Percentiles rank a stretch among this genome's conserved stretches.
Conservation (phyloP, 2,797 vertebrate species). For the Pachyuromys duprasi region DNA sequence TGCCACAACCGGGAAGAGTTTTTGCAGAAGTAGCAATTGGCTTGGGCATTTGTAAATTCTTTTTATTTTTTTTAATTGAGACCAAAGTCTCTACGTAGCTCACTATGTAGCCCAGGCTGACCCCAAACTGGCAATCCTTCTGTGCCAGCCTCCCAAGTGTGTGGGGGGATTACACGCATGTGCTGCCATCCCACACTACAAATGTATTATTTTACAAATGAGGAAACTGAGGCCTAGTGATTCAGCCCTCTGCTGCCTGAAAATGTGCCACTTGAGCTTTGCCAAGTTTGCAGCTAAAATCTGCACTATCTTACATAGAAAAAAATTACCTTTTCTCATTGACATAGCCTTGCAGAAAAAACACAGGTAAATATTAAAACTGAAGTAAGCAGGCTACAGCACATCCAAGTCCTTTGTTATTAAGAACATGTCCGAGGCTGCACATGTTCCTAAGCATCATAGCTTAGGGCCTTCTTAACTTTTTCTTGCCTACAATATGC, state of each 20-base stretch:
- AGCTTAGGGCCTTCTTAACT: not conserved
- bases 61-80: not conserved
- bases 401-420: constrained; percentile 1
- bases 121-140: not conserved
- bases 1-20: not conserved
- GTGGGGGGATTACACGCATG: not conserved
- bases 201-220: constrained; percentile 43
- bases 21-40: not conserved
- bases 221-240: not conserved
- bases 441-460: not conserved
- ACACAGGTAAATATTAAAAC: not conserved
- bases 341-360: not conserved
- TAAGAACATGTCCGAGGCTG: not conserved
- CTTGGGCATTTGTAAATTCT: not conserved
- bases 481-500: constrained; percentile 18
- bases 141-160: not conserved
- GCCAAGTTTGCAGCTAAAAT: not conserved
- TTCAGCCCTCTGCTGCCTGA: not conserved
- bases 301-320: not conserved
- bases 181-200: not conserved
- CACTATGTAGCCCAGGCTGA: not conserved
- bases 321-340: not conserved
- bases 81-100: not conserved
- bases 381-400: not conserved
- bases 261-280: not conserved